A percentile compares a stretch with the other conserved stretches of the same genome.
These are phyloP conservation scores for Morelia viridis DNA, from an alignment of 2,797 vertebrate genomes.

Conservation along the genomic window DNA sequence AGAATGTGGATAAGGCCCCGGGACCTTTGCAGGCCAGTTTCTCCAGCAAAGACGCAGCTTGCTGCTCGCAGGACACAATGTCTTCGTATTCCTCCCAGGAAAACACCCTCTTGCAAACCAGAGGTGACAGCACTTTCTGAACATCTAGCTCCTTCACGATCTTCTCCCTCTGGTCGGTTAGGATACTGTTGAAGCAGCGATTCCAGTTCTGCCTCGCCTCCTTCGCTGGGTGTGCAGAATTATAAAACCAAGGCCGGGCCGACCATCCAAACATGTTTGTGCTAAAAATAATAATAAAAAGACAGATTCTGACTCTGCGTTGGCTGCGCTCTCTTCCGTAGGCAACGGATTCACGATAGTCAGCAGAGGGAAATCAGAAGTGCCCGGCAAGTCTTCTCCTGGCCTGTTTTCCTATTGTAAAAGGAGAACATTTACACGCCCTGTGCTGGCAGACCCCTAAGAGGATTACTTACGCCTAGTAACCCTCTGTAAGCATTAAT, in stretches of 20 bases:
- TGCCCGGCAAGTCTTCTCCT: slow-evolving; percentile 58
- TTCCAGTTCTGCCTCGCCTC: slow-evolving; percentile 75
- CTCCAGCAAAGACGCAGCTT: slow-evolving; percentile 83
- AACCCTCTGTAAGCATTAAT: slow-evolving; percentile 76
- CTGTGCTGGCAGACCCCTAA: slow-evolving; percentile 80
- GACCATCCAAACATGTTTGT: slow-evolving; percentile 82
- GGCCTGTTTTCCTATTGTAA: slow-evolving; percentile 79
- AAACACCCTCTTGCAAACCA: slow-evolving; percentile 86
- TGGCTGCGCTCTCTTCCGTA: slow-evolving; percentile 61
- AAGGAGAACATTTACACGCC: slow-evolving; percentile 70
- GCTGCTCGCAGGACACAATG: slow-evolving; percentile 77
- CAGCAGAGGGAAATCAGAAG: slow-evolving; percentile 59
- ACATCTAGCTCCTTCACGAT: slow-evolving; percentile 83
- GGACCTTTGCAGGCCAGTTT: slow-evolving; percentile 85
- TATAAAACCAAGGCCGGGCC: slow-evolving; percentile 81
- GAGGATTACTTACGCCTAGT: slow-evolving; percentile 86
- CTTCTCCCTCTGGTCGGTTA: slow-evolving; percentile 78
- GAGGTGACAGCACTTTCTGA: slow-evolving; percentile 81
- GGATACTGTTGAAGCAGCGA: slow-evolving; percentile 77
- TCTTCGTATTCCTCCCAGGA: slow-evolving; percentile 87
- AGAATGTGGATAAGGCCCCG: slow-evolving; percentile 83
- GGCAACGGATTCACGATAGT: slow-evolving; percentile 72
- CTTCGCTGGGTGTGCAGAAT: slow-evolving; percentile 74
- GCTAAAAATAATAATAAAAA: slow-evolving; percentile 62
- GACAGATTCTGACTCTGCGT: slow-evolving; percentile 62